These are phyloP conservation scores for Pristionchus entomophagus DNA, from an alignment of 2,888 invertebrate species.

Conservation along the genomic window DNA sequence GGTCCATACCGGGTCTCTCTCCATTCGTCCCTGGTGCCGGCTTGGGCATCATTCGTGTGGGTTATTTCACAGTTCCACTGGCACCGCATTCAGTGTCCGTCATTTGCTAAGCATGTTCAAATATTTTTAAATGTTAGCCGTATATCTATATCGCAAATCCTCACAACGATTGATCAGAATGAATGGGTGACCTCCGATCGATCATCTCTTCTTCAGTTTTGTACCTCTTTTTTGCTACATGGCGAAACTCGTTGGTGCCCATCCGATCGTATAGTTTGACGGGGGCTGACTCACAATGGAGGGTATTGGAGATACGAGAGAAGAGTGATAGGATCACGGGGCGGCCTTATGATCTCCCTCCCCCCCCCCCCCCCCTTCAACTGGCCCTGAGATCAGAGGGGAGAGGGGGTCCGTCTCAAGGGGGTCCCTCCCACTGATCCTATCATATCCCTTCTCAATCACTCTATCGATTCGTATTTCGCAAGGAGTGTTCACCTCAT, in stretches of 20 bases:
- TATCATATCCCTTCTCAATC: background rate
- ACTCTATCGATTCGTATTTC: background rate
- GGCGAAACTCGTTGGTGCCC: background rate
- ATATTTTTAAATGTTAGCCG: too few species aligned
- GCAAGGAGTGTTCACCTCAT: background rate
- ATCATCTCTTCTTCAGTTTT: background rate
- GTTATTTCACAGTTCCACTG: too few species aligned
- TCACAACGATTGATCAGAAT: too few species aligned
- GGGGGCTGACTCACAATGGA: background rate
- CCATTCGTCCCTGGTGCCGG: background rate
- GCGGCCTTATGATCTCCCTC: too few species aligned
- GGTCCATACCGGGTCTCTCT: background rate
- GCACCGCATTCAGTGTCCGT: too few species aligned
- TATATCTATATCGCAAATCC: too few species aligned
- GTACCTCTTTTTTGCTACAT: background rate
- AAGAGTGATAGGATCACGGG: constrained; percentile 21
- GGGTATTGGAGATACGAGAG: background rate
- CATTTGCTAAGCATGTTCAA: too few species aligned
- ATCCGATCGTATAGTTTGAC: constrained; percentile 9
- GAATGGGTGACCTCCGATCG: too few species aligned
- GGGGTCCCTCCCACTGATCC: background rate
- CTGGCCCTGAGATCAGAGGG: too few species aligned
- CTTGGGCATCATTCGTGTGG: too few species aligned
- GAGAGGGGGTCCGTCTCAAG: too few species aligned
- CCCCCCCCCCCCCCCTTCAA: background rate